Evolutionary conservation across 2,113 vertebrate genomes (phyloP), one percentile per base, ranked within the genome.

Genomic region (Turdus rufiventris): DNA sequence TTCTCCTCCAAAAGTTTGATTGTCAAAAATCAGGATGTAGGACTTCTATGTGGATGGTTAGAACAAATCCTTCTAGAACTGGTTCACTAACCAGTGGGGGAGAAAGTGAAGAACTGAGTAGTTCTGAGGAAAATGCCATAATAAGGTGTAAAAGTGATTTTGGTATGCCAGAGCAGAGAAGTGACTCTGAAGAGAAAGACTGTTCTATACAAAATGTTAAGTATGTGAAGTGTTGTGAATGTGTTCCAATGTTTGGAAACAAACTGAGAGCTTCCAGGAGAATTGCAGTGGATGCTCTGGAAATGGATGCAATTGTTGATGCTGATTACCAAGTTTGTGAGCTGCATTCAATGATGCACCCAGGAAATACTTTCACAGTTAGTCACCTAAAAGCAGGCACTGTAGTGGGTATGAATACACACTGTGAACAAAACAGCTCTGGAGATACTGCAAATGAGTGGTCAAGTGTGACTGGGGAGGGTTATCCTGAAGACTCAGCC

Each of bases 181-280:
- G 40, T 21, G 95, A 89, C 28, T 93, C 91, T 8, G 96, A 96
- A 58, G 94, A 97, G 9, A 94, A 97, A 6, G 58, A 83, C 6
- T 26, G 17, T 58, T 51, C 48, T 16, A 1, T 88, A 42, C 31
- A 82, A 88, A 60, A 88, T 26, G 58, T 73, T 47, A 68, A 24
- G 12, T 45, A 7, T 36, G 4, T 66, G 8, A 40, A 91, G 20
- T 67, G 42, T 56, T 75, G 84, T 18, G 45, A 83, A 38, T 31
- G 29, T n/a, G 21, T 68, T 93, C 5, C 91, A 21, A 3, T 51
- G 54, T 42, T 92, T 67, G 47, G 21, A 81, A 86, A 75, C 74
- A 79, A 94, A 23, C 14, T 25, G n/a, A 36, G 21, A 62, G 7
- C 58, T 92, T 48, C 79, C 89, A 61, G 63, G 9, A 94, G 66